A percentile compares a stretch with the other conserved stretches of the same genome.
phyloP scores from a whole-genome alignment of 2,888 invertebrate genomes.

The Cephus sareptanus region DNA sequence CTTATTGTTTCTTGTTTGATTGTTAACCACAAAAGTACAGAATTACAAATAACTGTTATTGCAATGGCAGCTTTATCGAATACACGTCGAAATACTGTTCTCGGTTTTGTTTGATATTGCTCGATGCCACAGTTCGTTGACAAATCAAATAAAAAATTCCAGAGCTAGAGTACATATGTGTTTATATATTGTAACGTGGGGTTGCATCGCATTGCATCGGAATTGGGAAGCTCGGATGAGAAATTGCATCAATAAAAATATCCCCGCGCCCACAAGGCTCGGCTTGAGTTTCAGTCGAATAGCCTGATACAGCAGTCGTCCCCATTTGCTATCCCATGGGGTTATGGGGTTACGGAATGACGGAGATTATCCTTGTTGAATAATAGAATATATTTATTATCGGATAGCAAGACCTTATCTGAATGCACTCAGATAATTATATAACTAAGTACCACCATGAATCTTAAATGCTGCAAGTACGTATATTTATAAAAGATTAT shows the following conservation, averaged over 20 bases:
- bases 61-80: neutral
- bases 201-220: slow-evolving; percentile 2
- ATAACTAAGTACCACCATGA: neutral
- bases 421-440: neutral
- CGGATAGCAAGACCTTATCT: slow-evolving; percentile 12
- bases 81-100: neutral
- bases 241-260: slow-evolving; percentile 19
- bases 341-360: slow-evolving; percentile 12
- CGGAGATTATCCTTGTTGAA: slow-evolving; percentile 22
- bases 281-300: slow-evolving; percentile 10
- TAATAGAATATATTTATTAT: slow-evolving; percentile 24
- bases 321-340: slow-evolving; percentile 14
- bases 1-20: neutral
- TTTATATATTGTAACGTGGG: neutral
- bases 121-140: neutral
- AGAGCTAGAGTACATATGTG: neutral
- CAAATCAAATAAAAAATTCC: neutral
- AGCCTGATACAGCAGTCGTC: slow-evolving; percentile 5
- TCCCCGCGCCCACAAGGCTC: neutral
- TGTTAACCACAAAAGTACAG: neutral
- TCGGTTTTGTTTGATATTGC: neutral
- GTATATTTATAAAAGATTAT: neutral
- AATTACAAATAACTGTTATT: neutral
- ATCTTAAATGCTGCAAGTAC: neutral
- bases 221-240: slow-evolving; percentile 8